Base-by-base conservation (phyloP, 1,140 invertebrate genomes). In the Brachionus koreanus region DNA sequence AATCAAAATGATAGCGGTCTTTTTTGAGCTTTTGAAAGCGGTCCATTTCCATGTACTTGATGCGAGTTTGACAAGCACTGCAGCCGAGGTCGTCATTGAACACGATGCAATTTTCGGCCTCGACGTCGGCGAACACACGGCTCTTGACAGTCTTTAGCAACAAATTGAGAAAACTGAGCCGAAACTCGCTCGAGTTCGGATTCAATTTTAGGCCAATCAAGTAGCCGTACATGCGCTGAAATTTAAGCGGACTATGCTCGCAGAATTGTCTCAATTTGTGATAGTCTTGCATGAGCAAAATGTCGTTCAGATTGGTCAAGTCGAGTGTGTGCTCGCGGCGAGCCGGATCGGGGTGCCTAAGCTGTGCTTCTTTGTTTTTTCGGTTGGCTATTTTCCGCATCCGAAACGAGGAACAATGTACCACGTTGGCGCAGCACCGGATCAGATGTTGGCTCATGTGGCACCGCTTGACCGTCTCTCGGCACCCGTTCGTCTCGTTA, bases 21-120 rank as follows among this genome's bases (percentile, higher is more conserved):
- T 79, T 65, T 57, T 43, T 57, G 0, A 79, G 76, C 29, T 79
- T 79, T 16, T 65, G 23, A 37, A 79, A 79, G 10, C 76, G 76
- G 2, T 39, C 46, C 33, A 65, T 63, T 61, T 79, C 76, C 16
- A 79, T 23, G 19, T 57, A 79, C 25, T 65, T 79, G 16, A 79
- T 79, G 12, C 76, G 35, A 4, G 76, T 79, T 43, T 79, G 76
- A 16, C 76, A 79, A 5, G 76, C 76, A 23, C n/a, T 61, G 33
- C 76, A 79, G 19, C 76, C 76, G 9, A 61, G 23, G 19, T 79
- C 76, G 37, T 79, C 76, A 35, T 79, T 79, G 33, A 79, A 79
- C 33, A 79, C 76, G 10, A 79, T 79, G 39, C 76, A 79, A 25
- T 79, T 79, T 29, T 79, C 76, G 9, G 76, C 76, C 39, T 79